These are phyloP conservation scores for Ciconia boyciana DNA, from an alignment of 2,113 vertebrate species.

Conservation along the genomic window DNA sequence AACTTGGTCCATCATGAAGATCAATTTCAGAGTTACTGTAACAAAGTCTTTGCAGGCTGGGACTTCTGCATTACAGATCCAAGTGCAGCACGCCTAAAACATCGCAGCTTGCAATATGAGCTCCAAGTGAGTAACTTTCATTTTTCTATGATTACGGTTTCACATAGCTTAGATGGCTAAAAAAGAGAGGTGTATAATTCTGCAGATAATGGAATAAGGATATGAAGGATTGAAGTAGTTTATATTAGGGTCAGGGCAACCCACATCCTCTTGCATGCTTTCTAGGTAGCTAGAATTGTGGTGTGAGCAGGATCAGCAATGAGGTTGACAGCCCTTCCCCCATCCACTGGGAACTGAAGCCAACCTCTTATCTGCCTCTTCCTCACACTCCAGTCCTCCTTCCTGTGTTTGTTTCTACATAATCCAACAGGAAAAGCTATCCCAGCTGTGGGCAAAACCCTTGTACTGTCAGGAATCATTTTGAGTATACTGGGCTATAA, in stretches of 20 bases:
- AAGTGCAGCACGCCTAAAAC: slow-evolving; percentile 79
- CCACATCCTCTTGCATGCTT: background rate
- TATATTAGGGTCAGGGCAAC: background rate
- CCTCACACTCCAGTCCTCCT: background rate
- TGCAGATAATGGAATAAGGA: background rate
- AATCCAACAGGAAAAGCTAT: slow-evolving; percentile 6
- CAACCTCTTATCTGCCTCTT: background rate
- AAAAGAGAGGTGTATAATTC: background rate
- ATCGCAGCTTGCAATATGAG: slow-evolving; percentile 86
- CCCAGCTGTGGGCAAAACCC: background rate
- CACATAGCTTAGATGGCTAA: background rate
- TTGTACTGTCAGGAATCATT: background rate
- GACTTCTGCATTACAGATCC: slow-evolving; percentile 92
- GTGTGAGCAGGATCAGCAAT: background rate
- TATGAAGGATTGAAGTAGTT: background rate
- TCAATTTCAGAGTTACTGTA: slow-evolving; percentile 94
- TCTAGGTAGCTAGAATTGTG: background rate
- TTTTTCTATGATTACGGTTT: background rate
- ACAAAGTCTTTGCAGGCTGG: slow-evolving; percentile 96
- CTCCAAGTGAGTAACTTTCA: slow-evolving; percentile 76
- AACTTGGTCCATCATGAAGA: slow-evolving; percentile 85
- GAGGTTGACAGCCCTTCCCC: background rate
- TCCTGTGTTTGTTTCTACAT: slow-evolving; percentile 16
- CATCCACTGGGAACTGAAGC: background rate
- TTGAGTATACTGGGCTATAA: background rate